phyloP scores from a whole-genome alignment of 1,140 invertebrate species.

The Agrypnia vestita region DNA sequence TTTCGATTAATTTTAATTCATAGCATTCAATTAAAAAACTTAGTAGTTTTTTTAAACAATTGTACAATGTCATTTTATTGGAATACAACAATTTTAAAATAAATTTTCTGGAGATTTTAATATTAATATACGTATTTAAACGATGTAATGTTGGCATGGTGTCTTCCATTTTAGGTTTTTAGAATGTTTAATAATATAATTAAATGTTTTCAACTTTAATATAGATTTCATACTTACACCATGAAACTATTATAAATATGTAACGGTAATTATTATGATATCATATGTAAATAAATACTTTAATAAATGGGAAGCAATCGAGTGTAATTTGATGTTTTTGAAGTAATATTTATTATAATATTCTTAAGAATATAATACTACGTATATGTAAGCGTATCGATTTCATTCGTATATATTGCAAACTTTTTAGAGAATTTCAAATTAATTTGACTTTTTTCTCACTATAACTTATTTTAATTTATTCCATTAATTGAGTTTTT shows the following conservation, averaged over 20 bases:
- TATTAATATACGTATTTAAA: no score
- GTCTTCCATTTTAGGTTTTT: slow-evolving; percentile 49
- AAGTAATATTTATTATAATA: not conserved
- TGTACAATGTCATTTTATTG: no score
- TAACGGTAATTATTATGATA: not conserved
- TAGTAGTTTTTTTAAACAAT: no score
- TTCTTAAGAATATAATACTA: not conserved
- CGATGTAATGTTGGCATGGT: not conserved
- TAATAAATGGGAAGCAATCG: slow-evolving; percentile 16
- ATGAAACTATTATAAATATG: not conserved
- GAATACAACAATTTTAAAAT: no score
- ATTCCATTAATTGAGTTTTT: no score
- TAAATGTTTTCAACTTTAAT: not conserved
- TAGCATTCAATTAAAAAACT: no score
- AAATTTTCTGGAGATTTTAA: no score
- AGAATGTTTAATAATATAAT: slow-evolving; percentile 3
- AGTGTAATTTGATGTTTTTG: slow-evolving; percentile 19
- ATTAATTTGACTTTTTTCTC: no score
- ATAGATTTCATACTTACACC: slow-evolving; percentile 5
- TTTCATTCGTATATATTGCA: no score
- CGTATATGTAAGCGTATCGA: not conserved
- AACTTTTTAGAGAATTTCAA: no score
- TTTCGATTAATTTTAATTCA: no score
- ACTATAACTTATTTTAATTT: no score
- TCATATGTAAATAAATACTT: slow-evolving; percentile 13